These are phyloP conservation scores for Danio kyathit DNA, from an alignment of 2,797 vertebrate species.

Conservation along the genomic window DNA sequence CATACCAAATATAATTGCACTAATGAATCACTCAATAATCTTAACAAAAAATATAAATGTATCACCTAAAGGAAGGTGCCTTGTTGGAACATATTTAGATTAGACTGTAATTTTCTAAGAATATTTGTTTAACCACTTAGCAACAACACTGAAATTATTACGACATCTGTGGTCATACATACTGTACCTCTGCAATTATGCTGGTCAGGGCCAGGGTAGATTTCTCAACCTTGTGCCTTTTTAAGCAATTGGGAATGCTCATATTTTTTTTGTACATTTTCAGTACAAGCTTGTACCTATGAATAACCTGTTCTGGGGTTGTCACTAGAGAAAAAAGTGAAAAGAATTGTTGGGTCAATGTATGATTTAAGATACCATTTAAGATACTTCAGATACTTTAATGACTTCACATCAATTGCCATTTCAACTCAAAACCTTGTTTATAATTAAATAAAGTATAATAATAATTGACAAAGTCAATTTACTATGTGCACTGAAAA, in stretches of 20 bases:
- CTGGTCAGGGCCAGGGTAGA: not conserved
- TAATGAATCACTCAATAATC: not conserved
- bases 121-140: not conserved
- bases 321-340: not conserved
- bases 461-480: no score
- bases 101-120: not conserved
- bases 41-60: not conserved
- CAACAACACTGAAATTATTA: not conserved
- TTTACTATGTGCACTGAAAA: no score
- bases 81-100: not conserved
- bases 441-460: no score
- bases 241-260: not conserved
- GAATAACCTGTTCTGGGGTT: not conserved
- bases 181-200: not conserved
- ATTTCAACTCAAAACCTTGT: no score
- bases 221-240: slow-evolving; percentile 1
- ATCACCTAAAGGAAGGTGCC: not conserved
- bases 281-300: not conserved
- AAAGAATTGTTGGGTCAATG: not conserved
- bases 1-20: not conserved
- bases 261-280: not conserved
- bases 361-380: no score
- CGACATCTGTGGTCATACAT: not conserved
- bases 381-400: no score
- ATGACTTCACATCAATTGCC: no score